A percentile compares a stretch with the other conserved stretches of the same genome.
Conservation (phyloP, 2,113 vertebrate species). For the Trichechus manatus region DNA sequence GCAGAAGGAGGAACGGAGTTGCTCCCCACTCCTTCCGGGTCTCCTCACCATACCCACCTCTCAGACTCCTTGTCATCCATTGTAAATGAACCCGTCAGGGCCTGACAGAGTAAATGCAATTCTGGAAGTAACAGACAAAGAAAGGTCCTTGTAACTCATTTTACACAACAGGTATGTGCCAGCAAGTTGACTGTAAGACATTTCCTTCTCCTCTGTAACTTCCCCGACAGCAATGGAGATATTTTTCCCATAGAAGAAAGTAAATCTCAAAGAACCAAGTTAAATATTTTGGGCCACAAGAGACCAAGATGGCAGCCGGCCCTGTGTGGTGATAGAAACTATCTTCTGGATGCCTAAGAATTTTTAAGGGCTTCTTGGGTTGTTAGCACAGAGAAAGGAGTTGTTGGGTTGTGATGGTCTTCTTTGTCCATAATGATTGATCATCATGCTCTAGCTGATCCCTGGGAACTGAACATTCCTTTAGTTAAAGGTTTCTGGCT, state of each 20-base stretch:
- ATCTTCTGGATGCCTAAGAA: neutral
- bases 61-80: neutral
- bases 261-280: neutral
- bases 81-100: neutral
- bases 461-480: neutral
- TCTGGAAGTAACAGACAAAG: neutral
- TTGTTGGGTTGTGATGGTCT: neutral
- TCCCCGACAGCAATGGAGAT: neutral
- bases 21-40: neutral
- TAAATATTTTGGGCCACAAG: constrained; percentile 11
- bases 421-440: neutral
- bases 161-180: neutral
- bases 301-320: neutral
- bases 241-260: neutral
- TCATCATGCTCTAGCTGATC: neutral
- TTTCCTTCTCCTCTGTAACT: neutral
- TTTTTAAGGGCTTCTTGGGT: neutral
- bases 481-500: constrained; percentile 53
- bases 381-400: neutral
- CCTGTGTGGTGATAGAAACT: neutral
- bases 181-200: neutral
- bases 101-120: neutral
- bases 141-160: neutral
- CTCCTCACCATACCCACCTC: neutral
- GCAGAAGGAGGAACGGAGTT: neutral